Percentiles rank a stretch among this genome's conserved stretches.
These are phyloP conservation scores for Arrhopalites spinosus DNA, from an alignment of 2,888 invertebrate species.

Conservation along the genomic window DNA sequence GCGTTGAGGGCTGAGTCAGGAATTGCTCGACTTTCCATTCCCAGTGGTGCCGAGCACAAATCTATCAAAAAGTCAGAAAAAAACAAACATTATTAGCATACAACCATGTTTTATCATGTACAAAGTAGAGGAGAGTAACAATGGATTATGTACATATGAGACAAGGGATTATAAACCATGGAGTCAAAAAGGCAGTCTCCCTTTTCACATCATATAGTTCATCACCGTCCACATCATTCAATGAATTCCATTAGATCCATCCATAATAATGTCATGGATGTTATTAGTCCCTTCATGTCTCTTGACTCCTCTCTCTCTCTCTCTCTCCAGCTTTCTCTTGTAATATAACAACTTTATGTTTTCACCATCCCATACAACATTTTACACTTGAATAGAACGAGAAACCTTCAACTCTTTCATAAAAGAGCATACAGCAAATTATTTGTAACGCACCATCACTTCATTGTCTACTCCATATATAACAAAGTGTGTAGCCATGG, in stretches of 20 bases:
- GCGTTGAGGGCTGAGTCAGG: conserved; percentile 81
- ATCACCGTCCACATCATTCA: background rate
- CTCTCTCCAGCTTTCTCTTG: background rate
- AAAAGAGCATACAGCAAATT: no score
- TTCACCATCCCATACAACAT: background rate
- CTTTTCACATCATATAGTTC: background rate
- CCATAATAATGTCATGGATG: conserved; percentile 25
- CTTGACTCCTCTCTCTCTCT: conserved; percentile 3
- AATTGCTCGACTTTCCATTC: conserved; percentile 83
- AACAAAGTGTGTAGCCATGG: no score
- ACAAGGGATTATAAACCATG: no score
- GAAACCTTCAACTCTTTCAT: no score
- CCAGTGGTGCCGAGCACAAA: conserved; percentile 79
- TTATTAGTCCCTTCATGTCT: conserved; percentile 13
- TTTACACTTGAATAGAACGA: background rate
- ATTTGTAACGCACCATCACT: no score
- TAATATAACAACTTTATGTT: no score
- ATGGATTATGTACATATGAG: no score
- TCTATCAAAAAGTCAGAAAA: conserved; percentile 65
- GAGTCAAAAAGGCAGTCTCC: background rate
- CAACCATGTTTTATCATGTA: no score
- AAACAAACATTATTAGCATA: background rate
- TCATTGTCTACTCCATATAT: no score
- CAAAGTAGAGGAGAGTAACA: no score
- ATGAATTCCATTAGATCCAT: conserved; percentile 25